These are phyloP conservation scores for Pterocles orientalis DNA, from an alignment of 2,113 vertebrate species.

Conservation along the genomic window DNA sequence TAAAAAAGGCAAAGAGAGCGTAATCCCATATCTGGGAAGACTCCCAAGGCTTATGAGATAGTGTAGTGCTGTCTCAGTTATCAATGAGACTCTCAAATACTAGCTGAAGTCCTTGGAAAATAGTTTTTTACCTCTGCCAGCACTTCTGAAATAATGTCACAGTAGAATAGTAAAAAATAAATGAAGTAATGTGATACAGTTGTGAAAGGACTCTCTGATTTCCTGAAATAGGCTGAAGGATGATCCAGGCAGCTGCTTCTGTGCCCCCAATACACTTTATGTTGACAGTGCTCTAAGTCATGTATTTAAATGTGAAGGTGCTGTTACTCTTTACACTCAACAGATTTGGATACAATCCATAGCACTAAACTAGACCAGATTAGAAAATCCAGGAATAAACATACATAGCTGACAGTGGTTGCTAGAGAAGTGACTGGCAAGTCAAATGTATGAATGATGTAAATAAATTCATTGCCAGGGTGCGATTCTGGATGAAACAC, in stretches of 20 bases:
- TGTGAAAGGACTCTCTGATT: not conserved
- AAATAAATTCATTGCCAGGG: not conserved
- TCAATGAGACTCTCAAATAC: not conserved
- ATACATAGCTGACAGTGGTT: not conserved
- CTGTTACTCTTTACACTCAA: not conserved
- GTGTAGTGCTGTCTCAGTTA: not conserved
- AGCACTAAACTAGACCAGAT: not conserved
- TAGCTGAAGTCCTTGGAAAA: not conserved
- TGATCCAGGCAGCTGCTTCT: not conserved
- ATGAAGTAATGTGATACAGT: not conserved
- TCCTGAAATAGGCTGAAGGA: not conserved
- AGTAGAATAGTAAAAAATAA: not conserved
- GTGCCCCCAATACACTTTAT: not conserved
- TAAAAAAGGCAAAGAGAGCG: not conserved
- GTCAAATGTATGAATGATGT: not conserved
- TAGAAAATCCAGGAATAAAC: not conserved
- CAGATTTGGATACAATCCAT: not conserved
- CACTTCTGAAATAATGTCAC: not conserved
- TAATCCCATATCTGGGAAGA: not conserved
- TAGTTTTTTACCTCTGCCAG: not conserved
- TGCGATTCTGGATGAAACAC: not conserved
- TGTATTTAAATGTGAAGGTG: not conserved
- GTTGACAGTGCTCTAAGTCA: not conserved
- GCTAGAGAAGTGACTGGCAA: not conserved
- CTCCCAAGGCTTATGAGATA: not conserved